Evolutionary conservation across 2,888 invertebrate species (phyloP).

Genomic region (Drosophila quinaria): DNA sequence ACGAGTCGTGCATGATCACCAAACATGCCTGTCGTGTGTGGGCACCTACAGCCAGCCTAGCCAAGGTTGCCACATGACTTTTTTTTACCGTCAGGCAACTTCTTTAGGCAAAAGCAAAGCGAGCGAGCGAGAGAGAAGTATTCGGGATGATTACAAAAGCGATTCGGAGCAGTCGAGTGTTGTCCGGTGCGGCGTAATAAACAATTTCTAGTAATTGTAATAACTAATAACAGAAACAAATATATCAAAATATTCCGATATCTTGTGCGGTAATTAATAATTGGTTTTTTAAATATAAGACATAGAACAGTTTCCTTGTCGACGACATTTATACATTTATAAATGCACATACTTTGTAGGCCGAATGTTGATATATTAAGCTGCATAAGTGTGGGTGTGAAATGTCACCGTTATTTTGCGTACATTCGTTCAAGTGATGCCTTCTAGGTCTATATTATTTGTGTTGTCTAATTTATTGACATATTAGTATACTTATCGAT

Average conservation of each 20-base stretch:
- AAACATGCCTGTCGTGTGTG: too few species aligned
- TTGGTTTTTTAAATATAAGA: not conserved
- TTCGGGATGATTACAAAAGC: too few species aligned
- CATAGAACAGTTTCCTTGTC: not conserved
- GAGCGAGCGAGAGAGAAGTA: too few species aligned
- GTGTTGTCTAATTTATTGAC: constrained; percentile 1
- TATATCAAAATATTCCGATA: not conserved
- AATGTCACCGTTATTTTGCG: constrained; percentile 15
- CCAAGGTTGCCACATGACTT: too few species aligned
- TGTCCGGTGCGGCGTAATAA: constrained; percentile 28
- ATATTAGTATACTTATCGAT: constrained; percentile 13
- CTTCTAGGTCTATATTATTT: not conserved
- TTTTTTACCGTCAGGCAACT: too few species aligned
- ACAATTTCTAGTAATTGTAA: constrained; percentile 11
- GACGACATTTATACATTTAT: not conserved
- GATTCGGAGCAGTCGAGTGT: constrained; percentile 21
- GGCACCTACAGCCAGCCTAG: too few species aligned
- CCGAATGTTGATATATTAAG: constrained; percentile 5
- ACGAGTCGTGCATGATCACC: too few species aligned
- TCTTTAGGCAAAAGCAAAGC: too few species aligned
- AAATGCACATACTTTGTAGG: not conserved
- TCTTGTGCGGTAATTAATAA: not conserved
- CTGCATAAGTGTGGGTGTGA: constrained; percentile 4
- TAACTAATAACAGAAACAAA: constrained; percentile 2
- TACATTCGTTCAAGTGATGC: not conserved